phyloP scores from a whole-genome alignment of 2,888 invertebrate genomes.

The Pyrochroa serraticornis region DNA sequence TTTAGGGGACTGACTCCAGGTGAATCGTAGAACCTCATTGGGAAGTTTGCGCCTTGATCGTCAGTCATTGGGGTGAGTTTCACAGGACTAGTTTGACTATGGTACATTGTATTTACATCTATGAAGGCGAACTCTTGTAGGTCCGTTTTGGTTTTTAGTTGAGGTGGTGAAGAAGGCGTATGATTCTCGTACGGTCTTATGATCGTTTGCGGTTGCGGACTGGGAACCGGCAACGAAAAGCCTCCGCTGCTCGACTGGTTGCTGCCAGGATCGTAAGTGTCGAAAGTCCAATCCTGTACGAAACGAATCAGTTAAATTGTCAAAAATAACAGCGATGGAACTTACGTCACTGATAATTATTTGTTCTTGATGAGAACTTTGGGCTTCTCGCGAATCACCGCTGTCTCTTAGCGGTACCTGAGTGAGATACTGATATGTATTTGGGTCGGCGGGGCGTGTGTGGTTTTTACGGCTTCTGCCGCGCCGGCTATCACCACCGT shows the following conservation, averaged over 20 bases:
- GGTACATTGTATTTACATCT: constrained; percentile 42
- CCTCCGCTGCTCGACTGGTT: constrained; percentile 56
- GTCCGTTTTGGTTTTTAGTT: constrained; percentile 14
- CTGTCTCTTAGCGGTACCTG: constrained; percentile 14
- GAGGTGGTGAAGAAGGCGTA: constrained; percentile 36
- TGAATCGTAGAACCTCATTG: constrained; percentile 47
- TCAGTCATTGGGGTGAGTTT: constrained; percentile 54
- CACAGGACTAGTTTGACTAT: constrained; percentile 52
- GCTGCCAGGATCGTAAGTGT: constrained; percentile 59
- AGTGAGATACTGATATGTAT: constrained; percentile 23
- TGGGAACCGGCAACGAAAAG: constrained; percentile 51
- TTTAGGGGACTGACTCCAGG: constrained; percentile 54
- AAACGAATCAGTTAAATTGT: constrained; percentile 5
- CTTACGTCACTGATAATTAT: constrained; percentile 28
- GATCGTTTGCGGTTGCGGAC: constrained; percentile 51
- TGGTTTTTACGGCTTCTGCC: constrained; percentile 45
- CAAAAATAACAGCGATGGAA: not conserved
- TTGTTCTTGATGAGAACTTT: constrained; percentile 39
- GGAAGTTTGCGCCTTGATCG: constrained; percentile 48
- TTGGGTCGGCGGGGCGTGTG: constrained; percentile 10
- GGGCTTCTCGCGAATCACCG: constrained; percentile 26
- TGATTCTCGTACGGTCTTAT: not conserved
- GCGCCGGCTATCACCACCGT: constrained; percentile 53
- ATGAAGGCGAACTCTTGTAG: constrained; percentile 41
- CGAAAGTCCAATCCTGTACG: constrained; percentile 54